These are phyloP conservation scores for Penaeus vannamei DNA, from an alignment of 1,140 invertebrate species.

Conservation along the genomic window DNA sequence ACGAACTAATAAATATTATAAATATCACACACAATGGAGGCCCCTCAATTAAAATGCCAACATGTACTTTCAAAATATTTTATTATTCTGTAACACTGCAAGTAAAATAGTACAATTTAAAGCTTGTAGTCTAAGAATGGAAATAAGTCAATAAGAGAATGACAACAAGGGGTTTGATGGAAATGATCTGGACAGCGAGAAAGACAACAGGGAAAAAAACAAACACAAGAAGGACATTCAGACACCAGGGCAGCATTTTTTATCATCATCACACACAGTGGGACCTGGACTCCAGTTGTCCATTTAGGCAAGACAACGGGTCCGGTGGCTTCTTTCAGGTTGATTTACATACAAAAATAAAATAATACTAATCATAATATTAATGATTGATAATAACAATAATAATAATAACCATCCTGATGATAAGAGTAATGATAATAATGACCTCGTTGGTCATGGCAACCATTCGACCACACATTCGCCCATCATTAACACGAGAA, in stretches of 20 bases:
- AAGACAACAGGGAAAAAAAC: conserved; percentile 6
- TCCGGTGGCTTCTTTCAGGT: no score
- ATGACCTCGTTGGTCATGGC: no score
- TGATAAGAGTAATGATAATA: no score
- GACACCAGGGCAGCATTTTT: conserved; percentile 51
- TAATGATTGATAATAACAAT: no score
- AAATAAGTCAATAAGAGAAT: conserved; percentile 9
- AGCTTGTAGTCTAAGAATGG: conserved; percentile 53
- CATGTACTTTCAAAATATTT: conserved; percentile 58
- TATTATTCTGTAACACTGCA: conserved; percentile 62
- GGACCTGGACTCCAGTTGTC: neutral
- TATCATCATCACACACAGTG: neutral
- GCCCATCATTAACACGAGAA: no score
- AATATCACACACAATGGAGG: neutral
- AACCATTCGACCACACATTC: no score
- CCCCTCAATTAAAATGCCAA: neutral
- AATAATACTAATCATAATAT: no score
- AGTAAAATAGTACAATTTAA: conserved; percentile 62
- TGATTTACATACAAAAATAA: no score
- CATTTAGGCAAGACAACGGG: no score
- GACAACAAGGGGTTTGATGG: conserved; percentile 48
- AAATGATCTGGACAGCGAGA: conserved; percentile 38
- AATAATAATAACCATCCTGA: no score
- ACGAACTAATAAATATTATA: no score
- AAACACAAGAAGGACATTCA: conserved; percentile 8